Evolutionary conservation across 2,888 invertebrate genomes (phyloP).

Genomic region (Myathropa florea): DNA sequence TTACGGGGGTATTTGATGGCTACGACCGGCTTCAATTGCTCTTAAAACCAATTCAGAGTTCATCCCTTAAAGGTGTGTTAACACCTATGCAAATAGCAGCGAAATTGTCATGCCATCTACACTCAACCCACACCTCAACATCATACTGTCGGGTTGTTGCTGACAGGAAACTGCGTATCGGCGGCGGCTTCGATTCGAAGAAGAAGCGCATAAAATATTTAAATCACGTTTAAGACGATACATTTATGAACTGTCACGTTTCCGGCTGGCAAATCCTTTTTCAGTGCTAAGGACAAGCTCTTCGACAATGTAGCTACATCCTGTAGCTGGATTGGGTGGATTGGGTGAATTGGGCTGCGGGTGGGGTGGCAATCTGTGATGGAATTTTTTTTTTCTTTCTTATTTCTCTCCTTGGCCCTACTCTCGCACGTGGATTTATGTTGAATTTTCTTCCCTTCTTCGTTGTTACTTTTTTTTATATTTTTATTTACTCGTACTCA

Average conservation of each 20-base stretch:
- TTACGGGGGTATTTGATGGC: slow-evolving; percentile 53
- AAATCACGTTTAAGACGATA: slow-evolving; percentile 71
- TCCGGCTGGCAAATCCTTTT: slow-evolving; percentile 66
- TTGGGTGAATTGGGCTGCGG: slow-evolving; percentile 9
- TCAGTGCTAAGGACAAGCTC: slow-evolving; percentile 64
- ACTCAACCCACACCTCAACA: not conserved
- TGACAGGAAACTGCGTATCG: slow-evolving; percentile 55
- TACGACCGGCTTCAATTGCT: slow-evolving; percentile 26
- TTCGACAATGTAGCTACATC: slow-evolving; percentile 49
- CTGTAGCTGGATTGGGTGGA: not conserved
- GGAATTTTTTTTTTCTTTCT: slow-evolving; percentile 37
- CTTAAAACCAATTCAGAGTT: slow-evolving; percentile 35
- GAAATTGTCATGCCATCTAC: slow-evolving; percentile 50
- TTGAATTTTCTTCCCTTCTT: slow-evolving; percentile 17
- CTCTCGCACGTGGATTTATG: slow-evolving; percentile 62
- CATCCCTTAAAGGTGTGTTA: slow-evolving; percentile 58
- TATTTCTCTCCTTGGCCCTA: not conserved
- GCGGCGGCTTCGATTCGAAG: slow-evolving; percentile 59
- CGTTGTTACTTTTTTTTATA: slow-evolving; percentile 30
- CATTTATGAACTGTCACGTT: slow-evolving; percentile 71
- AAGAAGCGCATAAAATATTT: slow-evolving; percentile 70
- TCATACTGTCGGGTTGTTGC: not conserved
- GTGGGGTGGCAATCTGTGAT: slow-evolving; percentile 52
- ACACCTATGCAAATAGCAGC: slow-evolving; percentile 65
- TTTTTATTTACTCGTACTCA: slow-evolving; percentile 67